These are phyloP conservation scores for Branchellion lobata DNA, from an alignment of 2,888 invertebrate genomes.

Conservation along the genomic window DNA sequence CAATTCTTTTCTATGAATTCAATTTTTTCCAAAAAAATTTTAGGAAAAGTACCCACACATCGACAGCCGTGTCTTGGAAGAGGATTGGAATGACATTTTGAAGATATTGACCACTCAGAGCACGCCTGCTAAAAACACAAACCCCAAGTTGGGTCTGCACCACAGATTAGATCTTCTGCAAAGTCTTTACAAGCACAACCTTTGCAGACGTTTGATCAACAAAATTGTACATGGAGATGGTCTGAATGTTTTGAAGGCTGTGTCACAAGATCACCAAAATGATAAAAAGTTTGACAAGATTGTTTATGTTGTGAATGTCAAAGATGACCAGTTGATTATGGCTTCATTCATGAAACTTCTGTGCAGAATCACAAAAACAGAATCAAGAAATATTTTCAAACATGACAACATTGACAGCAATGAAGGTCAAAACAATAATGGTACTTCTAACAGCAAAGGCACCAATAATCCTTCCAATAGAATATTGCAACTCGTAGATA, in stretches of 20 bases:
- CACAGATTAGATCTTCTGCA: not conserved
- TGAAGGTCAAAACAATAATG: not conserved
- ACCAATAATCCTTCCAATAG: not conserved
- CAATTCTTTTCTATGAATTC: no score
- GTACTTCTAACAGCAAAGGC: not conserved
- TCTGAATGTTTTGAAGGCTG: no score
- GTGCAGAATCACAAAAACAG: not conserved
- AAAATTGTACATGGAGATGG: no score
- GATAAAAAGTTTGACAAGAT: not conserved
- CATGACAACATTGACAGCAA: not conserved
- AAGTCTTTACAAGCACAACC: not conserved
- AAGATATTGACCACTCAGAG: not conserved
- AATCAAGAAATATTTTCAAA: not conserved
- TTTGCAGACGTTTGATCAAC: not conserved
- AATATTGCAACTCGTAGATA: no score
- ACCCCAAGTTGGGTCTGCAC: not conserved
- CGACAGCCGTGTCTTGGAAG: not conserved
- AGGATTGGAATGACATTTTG: not conserved
- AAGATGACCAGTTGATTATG: not conserved
- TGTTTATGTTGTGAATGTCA: not conserved
- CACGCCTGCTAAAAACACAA: not conserved
- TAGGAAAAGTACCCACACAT: not conserved
- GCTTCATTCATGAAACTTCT: conserved; percentile 6
- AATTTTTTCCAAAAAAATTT: no score
- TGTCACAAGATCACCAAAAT: no score